A percentile compares a stretch with the other conserved stretches of the same genome.
These are phyloP conservation scores for Stigmatopora nigra DNA, from an alignment of 2,113 vertebrate genomes.

Conservation along the genomic window DNA sequence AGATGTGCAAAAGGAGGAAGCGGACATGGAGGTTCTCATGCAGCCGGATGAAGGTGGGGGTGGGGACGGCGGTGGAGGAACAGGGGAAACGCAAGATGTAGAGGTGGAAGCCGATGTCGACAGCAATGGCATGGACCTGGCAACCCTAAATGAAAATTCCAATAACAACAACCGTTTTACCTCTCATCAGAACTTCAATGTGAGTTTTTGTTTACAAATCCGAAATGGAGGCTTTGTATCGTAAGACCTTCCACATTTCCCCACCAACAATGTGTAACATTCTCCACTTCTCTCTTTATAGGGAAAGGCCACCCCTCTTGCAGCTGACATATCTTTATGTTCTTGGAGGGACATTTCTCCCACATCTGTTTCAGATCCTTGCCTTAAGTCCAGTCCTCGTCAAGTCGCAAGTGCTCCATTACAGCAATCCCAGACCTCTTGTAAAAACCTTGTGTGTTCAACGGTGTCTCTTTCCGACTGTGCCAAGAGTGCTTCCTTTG, in stretches of 20 bases:
- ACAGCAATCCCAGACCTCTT: conserved; percentile 22
- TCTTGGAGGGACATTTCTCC: conserved; percentile 41
- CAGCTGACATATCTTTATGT: conserved; percentile 64
- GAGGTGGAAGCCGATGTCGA: conserved; percentile 54
- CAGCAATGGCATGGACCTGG: conserved; percentile 63
- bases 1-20: conserved; percentile 66
- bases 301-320: conserved; percentile 42
- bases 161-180: conserved; percentile 85
- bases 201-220: conserved; percentile 53
- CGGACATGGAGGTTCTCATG: conserved; percentile 68
- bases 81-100: conserved; percentile 43
- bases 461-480: conserved; percentile 34
- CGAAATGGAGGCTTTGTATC: background rate
- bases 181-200: conserved; percentile 68
- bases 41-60: conserved; percentile 60
- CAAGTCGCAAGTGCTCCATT: conserved; percentile 57
- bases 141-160: conserved; percentile 73
- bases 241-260: background rate
- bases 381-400: conserved; percentile 40
- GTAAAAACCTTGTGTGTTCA: conserved; percentile 26
- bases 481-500: conserved; percentile 45
- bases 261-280: background rate
- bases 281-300: conserved; percentile 24
- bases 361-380: conserved; percentile 43
- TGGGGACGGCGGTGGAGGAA: conserved; percentile 43